Conservation (phyloP, 2,888 invertebrate species). For the Diabrotica balteata region DNA sequence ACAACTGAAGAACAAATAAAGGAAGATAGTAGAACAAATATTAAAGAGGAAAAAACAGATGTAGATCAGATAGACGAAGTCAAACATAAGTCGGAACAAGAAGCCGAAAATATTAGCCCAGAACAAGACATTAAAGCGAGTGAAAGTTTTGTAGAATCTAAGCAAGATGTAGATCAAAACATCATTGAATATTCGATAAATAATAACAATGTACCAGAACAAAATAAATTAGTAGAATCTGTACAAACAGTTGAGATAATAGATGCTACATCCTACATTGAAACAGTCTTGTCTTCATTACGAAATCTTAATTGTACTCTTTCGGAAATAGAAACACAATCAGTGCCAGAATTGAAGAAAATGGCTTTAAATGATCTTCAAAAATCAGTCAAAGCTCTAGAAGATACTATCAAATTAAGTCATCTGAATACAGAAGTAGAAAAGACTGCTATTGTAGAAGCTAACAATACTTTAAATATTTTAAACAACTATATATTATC, state of each 20-base stretch:
- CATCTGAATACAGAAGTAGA: constrained; percentile 44
- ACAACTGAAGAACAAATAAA: too few species aligned
- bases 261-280: constrained; percentile 17
- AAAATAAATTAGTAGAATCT: not conserved
- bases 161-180: too few species aligned
- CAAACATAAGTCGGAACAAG: too few species aligned
- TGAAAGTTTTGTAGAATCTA: too few species aligned
- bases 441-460: constrained; percentile 47
- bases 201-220: too few species aligned
- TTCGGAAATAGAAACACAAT: constrained; percentile 48
- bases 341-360: constrained; percentile 45
- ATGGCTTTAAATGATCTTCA: constrained; percentile 51
- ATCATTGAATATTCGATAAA: too few species aligned
- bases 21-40: too few species aligned
- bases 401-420: constrained; percentile 40
- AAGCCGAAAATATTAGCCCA: too few species aligned
- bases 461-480: constrained; percentile 49
- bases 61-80: too few species aligned
- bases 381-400: constrained; percentile 49
- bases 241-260: not conserved
- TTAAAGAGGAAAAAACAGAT: too few species aligned
- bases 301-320: constrained; percentile 47
- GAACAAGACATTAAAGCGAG: too few species aligned
- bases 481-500: constrained; percentile 47
- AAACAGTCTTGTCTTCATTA: constrained; percentile 45